Conservation (phyloP, 2,888 invertebrate genomes). For the Ectropis crepuscularia region DNA sequence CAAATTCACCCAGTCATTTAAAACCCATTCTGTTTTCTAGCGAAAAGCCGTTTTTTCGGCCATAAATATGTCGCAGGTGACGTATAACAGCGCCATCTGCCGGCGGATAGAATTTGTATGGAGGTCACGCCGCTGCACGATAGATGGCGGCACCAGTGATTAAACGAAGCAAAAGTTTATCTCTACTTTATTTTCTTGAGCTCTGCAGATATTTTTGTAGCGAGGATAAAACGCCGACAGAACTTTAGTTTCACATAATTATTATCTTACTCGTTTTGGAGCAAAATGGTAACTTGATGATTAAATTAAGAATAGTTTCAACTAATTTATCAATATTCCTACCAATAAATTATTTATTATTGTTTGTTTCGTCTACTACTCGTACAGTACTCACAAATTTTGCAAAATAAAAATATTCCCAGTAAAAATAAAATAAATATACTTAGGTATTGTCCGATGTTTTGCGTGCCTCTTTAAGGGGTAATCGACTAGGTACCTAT, state of each 20-base stretch:
- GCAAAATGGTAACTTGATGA: no score
- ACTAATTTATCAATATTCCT: no score
- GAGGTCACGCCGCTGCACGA: constrained; percentile 48
- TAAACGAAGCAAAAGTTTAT: constrained; percentile 37
- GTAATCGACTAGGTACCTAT: no score
- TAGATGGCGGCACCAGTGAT: constrained; percentile 64
- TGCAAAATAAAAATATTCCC: no score
- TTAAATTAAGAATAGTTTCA: no score
- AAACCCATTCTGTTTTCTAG: constrained; percentile 76
- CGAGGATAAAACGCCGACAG: neutral
- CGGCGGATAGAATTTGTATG: constrained; percentile 49
- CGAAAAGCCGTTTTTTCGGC: constrained; percentile 72
- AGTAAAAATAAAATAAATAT: no score
- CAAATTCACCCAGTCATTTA: constrained; percentile 82
- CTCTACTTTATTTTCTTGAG: neutral
- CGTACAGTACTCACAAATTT: no score
- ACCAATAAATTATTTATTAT: no score
- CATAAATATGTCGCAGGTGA: constrained; percentile 75
- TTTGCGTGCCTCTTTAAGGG: no score
- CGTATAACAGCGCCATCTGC: constrained; percentile 66
- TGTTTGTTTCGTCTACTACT: no score
- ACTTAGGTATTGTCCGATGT: no score
- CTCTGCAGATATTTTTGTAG: neutral
- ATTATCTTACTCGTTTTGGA: neutral
- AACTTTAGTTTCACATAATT: neutral